Evolutionary conservation across 2,797 vertebrate species (phyloP).

Genomic region (Hippopotamyrus pictus): DNA sequence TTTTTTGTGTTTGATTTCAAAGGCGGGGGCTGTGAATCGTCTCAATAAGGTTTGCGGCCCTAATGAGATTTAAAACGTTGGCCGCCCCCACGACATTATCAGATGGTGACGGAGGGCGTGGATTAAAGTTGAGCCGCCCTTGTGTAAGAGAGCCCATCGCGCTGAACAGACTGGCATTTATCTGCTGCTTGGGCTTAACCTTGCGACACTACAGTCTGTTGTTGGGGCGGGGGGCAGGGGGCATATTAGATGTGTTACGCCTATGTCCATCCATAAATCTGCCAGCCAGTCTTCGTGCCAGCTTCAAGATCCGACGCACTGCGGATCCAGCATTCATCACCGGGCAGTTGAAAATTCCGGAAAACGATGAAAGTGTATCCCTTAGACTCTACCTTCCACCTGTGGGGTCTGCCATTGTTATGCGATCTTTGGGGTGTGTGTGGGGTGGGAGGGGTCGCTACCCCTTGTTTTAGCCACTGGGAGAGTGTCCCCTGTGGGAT

Average conservation of each 20-base stretch:
- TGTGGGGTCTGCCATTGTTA: background rate
- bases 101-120: background rate
- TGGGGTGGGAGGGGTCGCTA: background rate
- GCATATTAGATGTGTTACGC: background rate
- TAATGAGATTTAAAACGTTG: background rate
- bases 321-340: background rate
- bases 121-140: background rate
- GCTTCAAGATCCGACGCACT: background rate
- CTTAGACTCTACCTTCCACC: background rate
- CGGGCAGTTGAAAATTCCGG: background rate
- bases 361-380: background rate
- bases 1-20: background rate
- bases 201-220: background rate
- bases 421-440: background rate
- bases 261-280: conserved; percentile 1
- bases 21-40: background rate
- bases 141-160: background rate
- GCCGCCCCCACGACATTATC: background rate
- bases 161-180: background rate
- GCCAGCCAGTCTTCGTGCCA: background rate
- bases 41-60: background rate
- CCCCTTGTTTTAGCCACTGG: background rate
- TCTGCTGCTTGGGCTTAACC: background rate
- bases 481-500: background rate
- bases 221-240: background rate